Evolutionary conservation across 2,888 invertebrate genomes (phyloP).

Genomic region (Sesia bembeciformis): DNA sequence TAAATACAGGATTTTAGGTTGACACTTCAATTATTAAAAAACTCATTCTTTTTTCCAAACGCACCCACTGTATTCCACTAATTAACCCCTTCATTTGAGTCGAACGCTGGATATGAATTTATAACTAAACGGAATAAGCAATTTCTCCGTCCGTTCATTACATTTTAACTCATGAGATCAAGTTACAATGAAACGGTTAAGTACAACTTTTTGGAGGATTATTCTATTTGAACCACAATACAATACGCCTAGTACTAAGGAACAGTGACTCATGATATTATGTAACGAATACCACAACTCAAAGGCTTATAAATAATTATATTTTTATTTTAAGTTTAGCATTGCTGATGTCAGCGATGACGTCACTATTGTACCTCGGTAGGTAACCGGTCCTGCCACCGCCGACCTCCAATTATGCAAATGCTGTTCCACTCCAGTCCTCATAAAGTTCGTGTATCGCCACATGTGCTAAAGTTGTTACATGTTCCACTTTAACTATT

Average conservation of each 20-base stretch:
- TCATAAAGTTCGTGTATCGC: constrained; percentile 22
- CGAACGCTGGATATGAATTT: too few relatives aligned
- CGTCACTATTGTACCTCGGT: constrained; percentile 39
- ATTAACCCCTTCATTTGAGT: neutral
- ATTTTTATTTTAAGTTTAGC: neutral
- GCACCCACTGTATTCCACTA: neutral
- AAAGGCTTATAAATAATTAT: neutral
- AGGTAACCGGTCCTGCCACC: constrained; percentile 27
- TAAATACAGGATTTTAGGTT: constrained; percentile 33
- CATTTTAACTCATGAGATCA: too few relatives aligned
- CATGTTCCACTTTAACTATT: too few relatives aligned
- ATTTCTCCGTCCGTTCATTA: too few relatives aligned
- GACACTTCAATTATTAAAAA: constrained; percentile 35
- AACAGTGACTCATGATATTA: neutral
- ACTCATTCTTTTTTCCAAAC: neutral
- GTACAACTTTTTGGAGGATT: too few relatives aligned
- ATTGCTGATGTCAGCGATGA: constrained; percentile 22
- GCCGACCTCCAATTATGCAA: constrained; percentile 66
- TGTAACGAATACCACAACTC: neutral
- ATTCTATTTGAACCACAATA: too few relatives aligned
- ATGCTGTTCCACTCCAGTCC: constrained; percentile 40
- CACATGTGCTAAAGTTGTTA: constrained; percentile 5
- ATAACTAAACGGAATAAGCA: too few relatives aligned
- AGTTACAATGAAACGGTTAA: too few relatives aligned
- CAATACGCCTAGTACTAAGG: too few relatives aligned